Percentiles rank a stretch among this genome's conserved stretches.
Evolutionary conservation across 2,113 vertebrate species (phyloP).

Genomic region (Amphiprion percula): DNA sequence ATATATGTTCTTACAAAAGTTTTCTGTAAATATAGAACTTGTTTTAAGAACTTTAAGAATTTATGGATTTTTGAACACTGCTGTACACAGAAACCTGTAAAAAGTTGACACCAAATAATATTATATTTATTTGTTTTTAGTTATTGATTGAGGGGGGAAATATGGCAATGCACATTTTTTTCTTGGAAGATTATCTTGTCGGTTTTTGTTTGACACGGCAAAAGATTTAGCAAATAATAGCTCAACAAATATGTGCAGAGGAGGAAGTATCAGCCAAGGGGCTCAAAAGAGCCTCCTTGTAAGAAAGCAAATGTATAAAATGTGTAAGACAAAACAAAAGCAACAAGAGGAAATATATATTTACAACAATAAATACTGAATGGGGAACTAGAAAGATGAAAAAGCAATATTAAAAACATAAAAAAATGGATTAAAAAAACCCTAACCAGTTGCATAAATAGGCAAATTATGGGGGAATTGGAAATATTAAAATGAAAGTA

Average conservation of each 20-base stretch:
- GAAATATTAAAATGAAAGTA: too few relatives aligned
- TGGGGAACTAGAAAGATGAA: background rate
- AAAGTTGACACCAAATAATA: background rate
- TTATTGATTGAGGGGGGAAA: background rate
- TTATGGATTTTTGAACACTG: background rate
- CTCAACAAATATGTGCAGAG: background rate
- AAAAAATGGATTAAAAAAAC: background rate
- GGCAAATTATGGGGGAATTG: too few relatives aligned
- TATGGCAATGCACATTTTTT: background rate
- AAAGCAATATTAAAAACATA: background rate
- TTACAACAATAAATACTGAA: background rate
- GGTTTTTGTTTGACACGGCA: background rate
- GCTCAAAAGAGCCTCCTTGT: too few relatives aligned
- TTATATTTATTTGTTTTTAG: background rate
- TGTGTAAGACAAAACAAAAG: background rate
- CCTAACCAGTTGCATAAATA: too few relatives aligned
- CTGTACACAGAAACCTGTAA: background rate
- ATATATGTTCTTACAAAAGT: slow-evolving; percentile 15
- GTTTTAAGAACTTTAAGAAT: slow-evolving; percentile 17
- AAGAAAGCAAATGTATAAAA: too few relatives aligned
- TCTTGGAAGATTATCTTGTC: background rate
- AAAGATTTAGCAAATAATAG: too few relatives aligned
- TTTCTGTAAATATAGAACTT: slow-evolving; percentile 16
- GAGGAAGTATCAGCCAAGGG: background rate
- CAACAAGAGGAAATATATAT: background rate